phyloP scores from a whole-genome alignment of 2,888 invertebrate species.

The Pardosa pseudoannulata region DNA sequence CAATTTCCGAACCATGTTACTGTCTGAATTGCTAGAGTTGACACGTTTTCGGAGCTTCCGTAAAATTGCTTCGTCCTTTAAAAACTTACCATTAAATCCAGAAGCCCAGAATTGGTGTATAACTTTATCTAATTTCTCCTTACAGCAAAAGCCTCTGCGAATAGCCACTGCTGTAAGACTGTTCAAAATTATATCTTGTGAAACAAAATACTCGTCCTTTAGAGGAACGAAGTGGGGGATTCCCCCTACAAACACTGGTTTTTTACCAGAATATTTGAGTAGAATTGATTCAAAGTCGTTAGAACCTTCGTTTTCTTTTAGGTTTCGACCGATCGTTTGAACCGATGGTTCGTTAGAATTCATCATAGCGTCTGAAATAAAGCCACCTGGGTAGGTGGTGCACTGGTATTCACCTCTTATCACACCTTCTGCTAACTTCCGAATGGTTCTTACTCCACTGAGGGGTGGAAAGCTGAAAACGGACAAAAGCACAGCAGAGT shows the following conservation, averaged over 20 bases:
- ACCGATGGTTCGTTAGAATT: background rate
- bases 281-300: background rate
- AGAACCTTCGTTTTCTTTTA: background rate
- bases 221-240: too few species aligned
- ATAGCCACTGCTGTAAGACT: background rate
- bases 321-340: background rate
- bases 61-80: background rate
- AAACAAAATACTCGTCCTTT: background rate
- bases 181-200: background rate
- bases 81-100: background rate
- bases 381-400: background rate
- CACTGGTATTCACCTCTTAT: background rate
- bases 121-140: background rate
- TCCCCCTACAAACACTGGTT: too few species aligned
- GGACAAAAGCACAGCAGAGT: background rate
- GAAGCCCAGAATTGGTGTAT: background rate
- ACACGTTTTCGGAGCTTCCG: too few species aligned
- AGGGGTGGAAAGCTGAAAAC: background rate
- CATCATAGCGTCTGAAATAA: background rate
- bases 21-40: too few species aligned
- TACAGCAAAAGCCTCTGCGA: background rate
- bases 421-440: background rate
- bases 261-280: too few species aligned
- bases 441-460: background rate
- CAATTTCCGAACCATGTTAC: too few species aligned